Percentiles rank a stretch among this genome's conserved stretches.
phyloP scores from a whole-genome alignment of 2,797 vertebrate species.

The Austrolebias charrua region DNA sequence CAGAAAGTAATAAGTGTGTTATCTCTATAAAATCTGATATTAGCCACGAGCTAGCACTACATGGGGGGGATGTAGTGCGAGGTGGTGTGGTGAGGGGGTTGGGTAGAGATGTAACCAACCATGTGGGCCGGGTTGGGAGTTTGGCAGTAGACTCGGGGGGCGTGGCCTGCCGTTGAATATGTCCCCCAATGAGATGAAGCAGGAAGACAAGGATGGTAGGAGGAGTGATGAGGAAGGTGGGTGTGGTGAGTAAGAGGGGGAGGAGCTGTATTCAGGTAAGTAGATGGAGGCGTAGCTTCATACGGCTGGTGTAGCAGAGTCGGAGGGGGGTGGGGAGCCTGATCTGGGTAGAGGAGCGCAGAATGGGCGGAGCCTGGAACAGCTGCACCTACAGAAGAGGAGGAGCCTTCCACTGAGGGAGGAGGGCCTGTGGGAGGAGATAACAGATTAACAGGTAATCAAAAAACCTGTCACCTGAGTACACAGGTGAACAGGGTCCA shows the following conservation, averaged over 20 bases:
- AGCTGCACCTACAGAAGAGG: constrained; percentile 61
- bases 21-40: not conserved
- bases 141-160: constrained; percentile 71
- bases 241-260: constrained; percentile 67
- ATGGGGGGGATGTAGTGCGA: constrained; percentile 59
- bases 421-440: constrained; percentile 60
- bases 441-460: not conserved
- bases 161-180: constrained; percentile 14
- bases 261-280: constrained; percentile 66
- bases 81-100: constrained; percentile 39
- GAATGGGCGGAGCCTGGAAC: constrained; percentile 57
- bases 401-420: constrained; percentile 78
- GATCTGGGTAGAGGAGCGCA: constrained; percentile 49
- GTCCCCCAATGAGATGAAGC: constrained; percentile 63
- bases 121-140: constrained; percentile 69
- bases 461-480: no score
- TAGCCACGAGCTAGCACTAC: constrained; percentile 31
- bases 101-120: constrained; percentile 79
- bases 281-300: constrained; percentile 52
- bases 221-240: constrained; percentile 75
- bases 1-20: not conserved
- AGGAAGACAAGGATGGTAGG: constrained; percentile 73
- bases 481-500: no score
- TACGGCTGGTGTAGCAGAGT: constrained; percentile 51
- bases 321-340: constrained; percentile 3